phyloP scores from a whole-genome alignment of 2,113 vertebrate genomes.

The Nansenia antarctica region DNA sequence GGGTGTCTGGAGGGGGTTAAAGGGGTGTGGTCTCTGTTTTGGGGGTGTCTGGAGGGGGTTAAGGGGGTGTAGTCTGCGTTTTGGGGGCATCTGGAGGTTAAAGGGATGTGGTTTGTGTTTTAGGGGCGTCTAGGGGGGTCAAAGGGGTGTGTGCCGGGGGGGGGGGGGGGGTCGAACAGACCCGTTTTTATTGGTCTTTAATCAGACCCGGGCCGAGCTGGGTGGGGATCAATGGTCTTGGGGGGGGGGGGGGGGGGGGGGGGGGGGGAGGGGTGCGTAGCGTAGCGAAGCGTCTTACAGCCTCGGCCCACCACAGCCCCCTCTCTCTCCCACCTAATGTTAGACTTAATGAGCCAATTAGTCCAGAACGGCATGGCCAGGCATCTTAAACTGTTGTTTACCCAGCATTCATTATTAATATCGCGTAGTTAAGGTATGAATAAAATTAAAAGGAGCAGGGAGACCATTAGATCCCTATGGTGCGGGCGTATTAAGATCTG shows the following conservation, averaged over 20 bases:
- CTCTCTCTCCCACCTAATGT: conserved; percentile 78
- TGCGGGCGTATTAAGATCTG: conserved; percentile 80
- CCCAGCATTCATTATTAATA: conserved; percentile 83
- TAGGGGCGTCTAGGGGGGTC: conserved; percentile 17
- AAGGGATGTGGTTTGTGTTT: conserved; percentile 19
- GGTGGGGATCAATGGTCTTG: conserved; percentile 79
- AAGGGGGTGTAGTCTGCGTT: conserved; percentile 27
- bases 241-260: too few species aligned
- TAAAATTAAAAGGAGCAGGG: conserved; percentile 81
- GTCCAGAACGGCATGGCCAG: conserved; percentile 75
- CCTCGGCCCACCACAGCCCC: conserved; percentile 16
- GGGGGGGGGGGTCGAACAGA: conserved; percentile 57
- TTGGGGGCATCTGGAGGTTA: conserved; percentile 20
- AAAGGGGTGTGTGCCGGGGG: neutral
- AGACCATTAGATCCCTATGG: conserved; percentile 80
- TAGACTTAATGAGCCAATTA: conserved; percentile 84
- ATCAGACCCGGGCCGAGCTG: conserved; percentile 64
- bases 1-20: conserved; percentile 55
- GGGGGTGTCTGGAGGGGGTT: neutral
- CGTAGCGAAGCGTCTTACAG: conserved; percentile 71
- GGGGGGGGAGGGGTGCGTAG: too few species aligned
- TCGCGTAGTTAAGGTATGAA: conserved; percentile 83
- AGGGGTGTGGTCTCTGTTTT: too few species aligned
- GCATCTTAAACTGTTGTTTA: conserved; percentile 85
- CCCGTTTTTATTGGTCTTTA: conserved; percentile 76